These are phyloP conservation scores for Palythoa grandiflora DNA, from an alignment of 92 coral and sea anemone species.

Conservation along the genomic window DNA sequence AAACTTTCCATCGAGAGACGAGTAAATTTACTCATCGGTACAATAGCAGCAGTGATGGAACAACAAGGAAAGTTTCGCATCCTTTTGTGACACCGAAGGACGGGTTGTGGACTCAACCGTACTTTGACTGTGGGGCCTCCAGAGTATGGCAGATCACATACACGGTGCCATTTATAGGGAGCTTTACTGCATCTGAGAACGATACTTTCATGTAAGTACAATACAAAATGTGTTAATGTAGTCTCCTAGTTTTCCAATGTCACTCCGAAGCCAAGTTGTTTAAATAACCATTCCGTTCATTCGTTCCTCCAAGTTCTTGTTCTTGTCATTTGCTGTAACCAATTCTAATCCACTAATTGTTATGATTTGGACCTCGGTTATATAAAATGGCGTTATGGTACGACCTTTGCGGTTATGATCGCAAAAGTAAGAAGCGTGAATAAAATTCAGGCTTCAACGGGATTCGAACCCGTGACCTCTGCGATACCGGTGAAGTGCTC, in stretches of 20 bases:
- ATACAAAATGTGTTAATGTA: neutral
- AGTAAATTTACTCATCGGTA: conserved; percentile 60
- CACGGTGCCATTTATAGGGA: conserved; percentile 81
- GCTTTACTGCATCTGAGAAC: conserved; percentile 41
- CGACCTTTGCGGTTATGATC: too few relatives aligned
- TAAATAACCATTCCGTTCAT: too few relatives aligned
- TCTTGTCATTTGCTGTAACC: too few relatives aligned
- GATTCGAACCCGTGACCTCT: too few relatives aligned
- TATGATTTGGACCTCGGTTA: too few relatives aligned
- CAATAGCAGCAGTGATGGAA: conserved; percentile 47
- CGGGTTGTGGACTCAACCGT: conserved; percentile 91
- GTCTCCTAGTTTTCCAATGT: neutral
- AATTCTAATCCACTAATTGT: too few relatives aligned
- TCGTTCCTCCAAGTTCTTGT: too few relatives aligned
- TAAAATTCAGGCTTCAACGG: too few relatives aligned
- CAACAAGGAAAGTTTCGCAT: conserved; percentile 34
- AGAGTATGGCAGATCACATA: conserved; percentile 91
- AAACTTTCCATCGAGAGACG: conserved; percentile 36
- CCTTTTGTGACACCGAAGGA: conserved; percentile 64
- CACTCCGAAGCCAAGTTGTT: neutral
- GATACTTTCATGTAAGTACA: conserved; percentile 85
- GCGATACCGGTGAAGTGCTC: too few relatives aligned
- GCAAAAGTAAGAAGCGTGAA: too few relatives aligned
- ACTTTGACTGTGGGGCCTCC: conserved; percentile 92
- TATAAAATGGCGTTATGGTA: too few relatives aligned